Percentiles rank a stretch among this genome's conserved stretches.
Evolutionary conservation across 1,140 invertebrate species (phyloP).

Genomic region (Meloidogyne hapla): DNA sequence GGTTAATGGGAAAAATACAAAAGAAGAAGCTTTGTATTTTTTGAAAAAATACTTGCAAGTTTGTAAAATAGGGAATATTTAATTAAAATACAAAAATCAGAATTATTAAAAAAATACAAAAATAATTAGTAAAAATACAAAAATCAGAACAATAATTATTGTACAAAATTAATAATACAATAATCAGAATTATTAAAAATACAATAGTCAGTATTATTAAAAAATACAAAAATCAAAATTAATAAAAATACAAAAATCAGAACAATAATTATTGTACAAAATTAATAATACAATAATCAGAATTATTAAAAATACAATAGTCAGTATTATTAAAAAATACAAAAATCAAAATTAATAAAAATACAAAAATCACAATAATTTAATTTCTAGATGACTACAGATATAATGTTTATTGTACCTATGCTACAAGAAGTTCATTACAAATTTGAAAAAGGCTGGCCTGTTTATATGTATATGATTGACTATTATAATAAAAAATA

Average conservation of each 20-base stretch:
- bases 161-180: too few species aligned
- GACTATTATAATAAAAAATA: constrained; percentile 10
- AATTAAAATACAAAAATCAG: background rate
- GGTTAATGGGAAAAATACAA: background rate
- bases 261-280: too few species aligned
- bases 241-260: too few species aligned
- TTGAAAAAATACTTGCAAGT: constrained; percentile 36
- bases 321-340: too few species aligned
- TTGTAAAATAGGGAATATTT: background rate
- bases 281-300: too few species aligned
- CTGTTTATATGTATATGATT: constrained; percentile 32
- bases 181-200: background rate
- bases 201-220: too few species aligned
- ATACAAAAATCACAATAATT: background rate
- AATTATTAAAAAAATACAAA: too few species aligned
- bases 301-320: too few species aligned
- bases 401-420: constrained; percentile 36
- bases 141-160: too few species aligned
- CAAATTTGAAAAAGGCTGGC: constrained; percentile 30
- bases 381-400: constrained; percentile 28
- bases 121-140: too few species aligned
- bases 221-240: too few species aligned
- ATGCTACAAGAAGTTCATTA: constrained; percentile 34
- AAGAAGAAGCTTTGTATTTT: constrained; percentile 18
- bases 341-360: background rate